These are phyloP conservation scores for Pantherophis vulpinus DNA, from an alignment of 2,797 vertebrate species.

Conservation along the genomic window DNA sequence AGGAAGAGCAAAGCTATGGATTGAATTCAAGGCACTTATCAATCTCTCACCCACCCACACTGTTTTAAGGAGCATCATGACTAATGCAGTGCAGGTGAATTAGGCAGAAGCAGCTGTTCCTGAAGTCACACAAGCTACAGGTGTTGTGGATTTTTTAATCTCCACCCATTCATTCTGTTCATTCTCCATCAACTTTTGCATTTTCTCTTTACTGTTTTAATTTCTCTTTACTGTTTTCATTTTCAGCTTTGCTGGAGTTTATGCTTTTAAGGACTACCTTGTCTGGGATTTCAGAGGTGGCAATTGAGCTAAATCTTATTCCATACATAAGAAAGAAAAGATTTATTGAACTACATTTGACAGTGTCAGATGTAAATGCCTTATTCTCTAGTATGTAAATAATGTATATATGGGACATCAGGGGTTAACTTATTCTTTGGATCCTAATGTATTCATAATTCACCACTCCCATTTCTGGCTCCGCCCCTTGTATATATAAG, in stretches of 20 bases:
- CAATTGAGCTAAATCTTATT: slow-evolving; percentile 27
- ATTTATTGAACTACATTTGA: not conserved
- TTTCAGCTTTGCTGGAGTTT: slow-evolving; percentile 11
- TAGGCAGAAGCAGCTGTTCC: not conserved
- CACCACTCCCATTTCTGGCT: no score
- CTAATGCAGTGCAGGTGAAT: slow-evolving; percentile 26
- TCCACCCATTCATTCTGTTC: not conserved
- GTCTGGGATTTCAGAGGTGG: slow-evolving; percentile 1
- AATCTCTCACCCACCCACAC: not conserved
- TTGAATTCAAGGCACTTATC: not conserved
- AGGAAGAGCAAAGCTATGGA: not conserved
- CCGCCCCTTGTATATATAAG: no score
- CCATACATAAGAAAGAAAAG: not conserved
- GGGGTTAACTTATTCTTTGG: no score
- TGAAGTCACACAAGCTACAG: not conserved
- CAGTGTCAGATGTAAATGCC: no score
- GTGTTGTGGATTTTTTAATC: not conserved
- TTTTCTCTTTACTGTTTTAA: slow-evolving; percentile 37
- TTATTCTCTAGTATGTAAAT: no score
- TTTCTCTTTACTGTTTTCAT: slow-evolving; percentile 35
- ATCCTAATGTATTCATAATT: no score
- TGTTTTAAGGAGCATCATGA: slow-evolving; percentile 7
- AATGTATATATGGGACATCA: no score
- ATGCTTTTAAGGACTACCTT: slow-evolving; percentile 14
- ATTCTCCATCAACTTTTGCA: not conserved